Percentiles rank a stretch among this genome's conserved stretches.
Evolutionary conservation across 2,888 invertebrate genomes (phyloP).

Genomic region (Cenopis cana): DNA sequence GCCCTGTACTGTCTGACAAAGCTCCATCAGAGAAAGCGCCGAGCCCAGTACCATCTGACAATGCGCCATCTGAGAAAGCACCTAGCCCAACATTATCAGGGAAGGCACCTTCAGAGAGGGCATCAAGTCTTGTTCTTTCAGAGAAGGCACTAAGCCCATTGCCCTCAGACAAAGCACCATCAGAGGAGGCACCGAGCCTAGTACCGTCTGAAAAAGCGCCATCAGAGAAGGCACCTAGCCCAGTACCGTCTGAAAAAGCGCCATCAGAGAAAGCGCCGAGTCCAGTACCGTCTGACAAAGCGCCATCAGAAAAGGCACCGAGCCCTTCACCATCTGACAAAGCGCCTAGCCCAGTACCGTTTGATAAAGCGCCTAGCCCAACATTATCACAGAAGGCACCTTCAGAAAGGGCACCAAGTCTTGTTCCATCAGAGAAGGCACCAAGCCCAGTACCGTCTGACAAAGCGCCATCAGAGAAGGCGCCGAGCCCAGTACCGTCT

Average conservation of each 20-base stretch:
- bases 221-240: conserved; percentile 14
- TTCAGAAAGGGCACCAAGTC: conserved; percentile 34
- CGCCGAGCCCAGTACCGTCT: neutral
- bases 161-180: neutral
- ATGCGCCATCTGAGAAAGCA: neutral
- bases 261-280: conserved; percentile 21
- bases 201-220: conserved; percentile 20
- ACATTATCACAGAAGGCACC: conserved; percentile 34
- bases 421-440: conserved; percentile 24
- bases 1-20: conserved; percentile 34
- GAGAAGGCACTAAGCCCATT: conserved; percentile 13
- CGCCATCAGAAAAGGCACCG: neutral
- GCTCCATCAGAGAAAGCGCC: conserved; percentile 33
- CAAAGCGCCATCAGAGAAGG: conserved; percentile 5
- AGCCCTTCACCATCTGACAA: too few species aligned
- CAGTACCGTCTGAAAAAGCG: conserved; percentile 24
- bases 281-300: conserved; percentile 19
- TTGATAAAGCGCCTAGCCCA: conserved; percentile 46
- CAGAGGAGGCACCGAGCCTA: neutral
- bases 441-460: conserved; percentile 34
- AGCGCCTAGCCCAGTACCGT: neutral
- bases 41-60: neutral
- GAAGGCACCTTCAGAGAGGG: conserved; percentile 22
- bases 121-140: neutral
- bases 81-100: neutral